Evolutionary conservation across 2,113 vertebrate species (phyloP).

Genomic region (Eurypyga helias): DNA sequence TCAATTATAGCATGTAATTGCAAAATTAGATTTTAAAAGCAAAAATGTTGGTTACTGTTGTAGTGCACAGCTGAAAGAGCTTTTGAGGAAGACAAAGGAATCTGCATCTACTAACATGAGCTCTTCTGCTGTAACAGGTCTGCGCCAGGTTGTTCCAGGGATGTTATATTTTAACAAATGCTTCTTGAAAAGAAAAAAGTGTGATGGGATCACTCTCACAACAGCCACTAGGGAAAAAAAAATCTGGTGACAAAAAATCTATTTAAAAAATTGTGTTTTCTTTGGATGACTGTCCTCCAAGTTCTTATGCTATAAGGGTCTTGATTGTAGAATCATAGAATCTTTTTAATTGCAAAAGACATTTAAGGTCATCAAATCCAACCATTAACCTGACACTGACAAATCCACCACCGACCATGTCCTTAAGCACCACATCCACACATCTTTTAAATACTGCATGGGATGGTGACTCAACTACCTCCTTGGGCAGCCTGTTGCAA

Average conservation of each 20-base stretch:
- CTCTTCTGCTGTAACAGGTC: not conserved
- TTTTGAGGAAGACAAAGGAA: not conserved
- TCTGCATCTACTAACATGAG: not conserved
- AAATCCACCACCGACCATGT: too few species aligned
- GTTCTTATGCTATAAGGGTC: not conserved
- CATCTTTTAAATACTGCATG: too few species aligned
- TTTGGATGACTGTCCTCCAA: not conserved
- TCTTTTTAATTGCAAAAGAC: too few species aligned
- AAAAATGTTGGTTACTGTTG: not conserved
- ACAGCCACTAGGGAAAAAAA: not conserved
- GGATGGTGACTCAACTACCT: too few species aligned
- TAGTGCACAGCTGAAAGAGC: not conserved
- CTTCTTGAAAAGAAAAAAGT: not conserved
- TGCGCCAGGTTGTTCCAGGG: not conserved
- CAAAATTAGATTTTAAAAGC: not conserved
- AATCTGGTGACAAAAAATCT: not conserved
- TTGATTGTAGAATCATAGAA: too few species aligned
- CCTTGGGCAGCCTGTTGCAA: too few species aligned
- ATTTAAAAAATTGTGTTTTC: not conserved
- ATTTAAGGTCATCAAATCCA: too few species aligned
- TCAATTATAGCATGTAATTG: not conserved
- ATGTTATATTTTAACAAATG: not conserved
- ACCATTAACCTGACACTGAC: too few species aligned
- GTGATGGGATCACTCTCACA: not conserved
- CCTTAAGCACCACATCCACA: too few species aligned